Evolutionary conservation across 2,888 invertebrate genomes (phyloP).

Genomic region (Netelia inedita): DNA sequence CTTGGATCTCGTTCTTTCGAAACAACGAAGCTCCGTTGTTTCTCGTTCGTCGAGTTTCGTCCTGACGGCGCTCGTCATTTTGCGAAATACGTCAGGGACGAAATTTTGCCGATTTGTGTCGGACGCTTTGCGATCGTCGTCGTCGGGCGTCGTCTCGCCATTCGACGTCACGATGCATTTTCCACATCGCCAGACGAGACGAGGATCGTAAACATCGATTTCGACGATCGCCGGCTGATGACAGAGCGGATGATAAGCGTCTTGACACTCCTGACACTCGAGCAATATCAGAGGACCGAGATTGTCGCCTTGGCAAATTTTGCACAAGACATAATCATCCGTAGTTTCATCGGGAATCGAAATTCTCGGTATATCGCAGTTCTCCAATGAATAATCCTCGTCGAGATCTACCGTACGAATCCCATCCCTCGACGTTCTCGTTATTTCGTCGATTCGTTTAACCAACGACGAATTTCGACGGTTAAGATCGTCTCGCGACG

Average conservation of each 20-base stretch:
- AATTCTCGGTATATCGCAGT: conserved; percentile 77
- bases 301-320: conserved; percentile 79
- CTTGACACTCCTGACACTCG: conserved; percentile 80
- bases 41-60: conserved; percentile 5
- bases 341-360: conserved; percentile 80
- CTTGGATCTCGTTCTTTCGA: conserved; percentile 16
- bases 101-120: not conserved
- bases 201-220: conserved; percentile 76
- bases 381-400: conserved; percentile 64
- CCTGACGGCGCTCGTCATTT: not conserved
- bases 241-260: conserved; percentile 79
- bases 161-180: conserved; percentile 64
- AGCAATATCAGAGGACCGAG: conserved; percentile 78
- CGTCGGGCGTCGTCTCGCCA: not conserved
- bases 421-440: conserved; percentile 25
- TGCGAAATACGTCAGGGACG: conserved; percentile 1
- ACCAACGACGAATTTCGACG: conserved; percentile 10
- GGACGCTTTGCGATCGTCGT: not conserved
- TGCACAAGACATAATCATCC: conserved; percentile 72
- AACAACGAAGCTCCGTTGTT: not conserved
- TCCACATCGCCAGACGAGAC: conserved; percentile 78
- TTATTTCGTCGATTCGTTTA: conserved; percentile 23
- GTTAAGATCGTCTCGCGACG: conserved; percentile 1
- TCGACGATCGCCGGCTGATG: conserved; percentile 79
- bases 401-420: conserved; percentile 7